These are phyloP conservation scores for Microchirus variegatus DNA, from an alignment of 2,797 vertebrate genomes.

Conservation along the genomic window DNA sequence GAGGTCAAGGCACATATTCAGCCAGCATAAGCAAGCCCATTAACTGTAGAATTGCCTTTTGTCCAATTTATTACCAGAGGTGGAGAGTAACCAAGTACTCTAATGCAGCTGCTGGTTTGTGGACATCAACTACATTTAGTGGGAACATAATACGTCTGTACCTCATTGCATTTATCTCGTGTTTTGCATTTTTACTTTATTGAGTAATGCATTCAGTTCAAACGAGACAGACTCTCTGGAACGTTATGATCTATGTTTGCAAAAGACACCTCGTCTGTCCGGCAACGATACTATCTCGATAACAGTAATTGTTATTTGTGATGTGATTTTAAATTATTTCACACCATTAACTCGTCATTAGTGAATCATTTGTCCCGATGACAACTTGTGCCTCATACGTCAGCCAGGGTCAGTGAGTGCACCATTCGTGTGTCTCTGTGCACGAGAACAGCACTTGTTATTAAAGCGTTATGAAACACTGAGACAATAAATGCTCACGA, in stretches of 20 bases:
- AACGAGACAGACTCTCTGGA: not conserved
- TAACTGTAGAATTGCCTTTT: not conserved
- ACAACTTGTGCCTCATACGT: too few species aligned
- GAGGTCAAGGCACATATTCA: not conserved
- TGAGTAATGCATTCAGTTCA: not conserved
- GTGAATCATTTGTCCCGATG: too few species aligned
- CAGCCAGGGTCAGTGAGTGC: too few species aligned
- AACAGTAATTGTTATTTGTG: not conserved
- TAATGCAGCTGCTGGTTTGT: not conserved
- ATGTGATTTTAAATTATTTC: not conserved
- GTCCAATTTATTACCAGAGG: constrained; percentile 20
- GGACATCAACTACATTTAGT: not conserved
- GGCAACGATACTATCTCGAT: not conserved
- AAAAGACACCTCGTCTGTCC: not conserved
- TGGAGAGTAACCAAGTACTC: constrained; percentile 15
- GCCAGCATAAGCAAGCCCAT: constrained; percentile 1
- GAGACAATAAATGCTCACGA: too few species aligned
- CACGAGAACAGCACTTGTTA: too few species aligned
- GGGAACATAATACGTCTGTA: too few species aligned
- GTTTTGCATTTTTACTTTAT: not conserved
- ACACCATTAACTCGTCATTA: too few species aligned
- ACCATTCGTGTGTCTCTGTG: too few species aligned
- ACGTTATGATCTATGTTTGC: too few species aligned
- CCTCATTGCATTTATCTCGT: too few species aligned
- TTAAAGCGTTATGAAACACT: too few species aligned